Percentiles rank a stretch among this genome's conserved stretches.
These are phyloP conservation scores for Chionomys nivalis DNA, from an alignment of 2,113 vertebrate species.

Conservation along the genomic window DNA sequence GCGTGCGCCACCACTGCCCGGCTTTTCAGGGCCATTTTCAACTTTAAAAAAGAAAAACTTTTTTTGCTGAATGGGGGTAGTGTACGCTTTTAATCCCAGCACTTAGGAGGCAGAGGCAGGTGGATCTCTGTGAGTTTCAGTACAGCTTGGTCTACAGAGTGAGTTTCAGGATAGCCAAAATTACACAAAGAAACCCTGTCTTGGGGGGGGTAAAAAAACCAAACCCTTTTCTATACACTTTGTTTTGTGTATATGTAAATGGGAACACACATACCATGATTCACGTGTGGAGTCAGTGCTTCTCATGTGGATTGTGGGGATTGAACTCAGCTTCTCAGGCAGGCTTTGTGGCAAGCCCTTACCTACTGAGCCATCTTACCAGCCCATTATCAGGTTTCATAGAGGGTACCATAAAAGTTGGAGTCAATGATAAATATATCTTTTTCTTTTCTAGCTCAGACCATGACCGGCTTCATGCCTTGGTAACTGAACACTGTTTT, in stretches of 20 bases:
- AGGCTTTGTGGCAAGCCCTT: not conserved
- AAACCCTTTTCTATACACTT: not conserved
- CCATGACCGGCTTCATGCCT: conserved; percentile 89
- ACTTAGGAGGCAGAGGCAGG: not conserved
- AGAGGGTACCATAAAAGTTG: not conserved
- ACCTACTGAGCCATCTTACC: not conserved
- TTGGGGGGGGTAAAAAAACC: not conserved
- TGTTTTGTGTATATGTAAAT: not conserved
- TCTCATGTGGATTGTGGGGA: not conserved
- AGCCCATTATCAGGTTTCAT: not conserved
- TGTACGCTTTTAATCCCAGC: not conserved
- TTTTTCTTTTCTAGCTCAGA: conserved; percentile 73
- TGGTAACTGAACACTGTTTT: conserved; percentile 96
- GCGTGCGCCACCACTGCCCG: no score
- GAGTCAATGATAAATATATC: not conserved
- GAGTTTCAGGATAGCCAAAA: not conserved
- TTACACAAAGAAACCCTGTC: not conserved
- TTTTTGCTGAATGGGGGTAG: not conserved
- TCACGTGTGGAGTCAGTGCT: not conserved
- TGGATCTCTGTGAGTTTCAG: not conserved
- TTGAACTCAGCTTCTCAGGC: not conserved
- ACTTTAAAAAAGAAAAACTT: not conserved
- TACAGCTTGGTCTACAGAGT: not conserved
- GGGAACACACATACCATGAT: not conserved
- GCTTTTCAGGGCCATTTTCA: no score